These are phyloP conservation scores for Metopia argyrocephala DNA, from an alignment of 2,888 invertebrate genomes.

Conservation along the genomic window DNA sequence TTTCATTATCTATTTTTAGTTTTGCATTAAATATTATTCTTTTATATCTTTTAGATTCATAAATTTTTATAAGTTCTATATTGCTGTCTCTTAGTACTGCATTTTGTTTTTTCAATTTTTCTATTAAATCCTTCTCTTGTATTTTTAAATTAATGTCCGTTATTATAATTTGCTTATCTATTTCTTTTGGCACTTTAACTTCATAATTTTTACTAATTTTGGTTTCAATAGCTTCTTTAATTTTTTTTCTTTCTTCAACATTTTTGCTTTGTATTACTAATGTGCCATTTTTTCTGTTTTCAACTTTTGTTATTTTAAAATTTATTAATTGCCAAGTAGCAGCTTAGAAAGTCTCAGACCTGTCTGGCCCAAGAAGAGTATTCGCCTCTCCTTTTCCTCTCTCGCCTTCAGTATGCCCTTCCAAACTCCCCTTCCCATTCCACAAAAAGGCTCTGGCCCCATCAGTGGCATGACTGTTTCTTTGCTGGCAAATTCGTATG, in stretches of 20 bases:
- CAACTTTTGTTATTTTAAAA: too few relatives aligned
- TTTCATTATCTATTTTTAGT: conserved; percentile 3
- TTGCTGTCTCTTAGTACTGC: neutral
- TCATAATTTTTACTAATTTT: neutral
- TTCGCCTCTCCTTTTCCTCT: too few relatives aligned
- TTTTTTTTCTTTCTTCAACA: neutral
- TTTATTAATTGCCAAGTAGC: too few relatives aligned
- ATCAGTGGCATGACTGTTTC: too few relatives aligned
- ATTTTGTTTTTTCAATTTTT: conserved; percentile 12
- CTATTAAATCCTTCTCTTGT: neutral
- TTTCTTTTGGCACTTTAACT: neutral
- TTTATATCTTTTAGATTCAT: conserved; percentile 1
- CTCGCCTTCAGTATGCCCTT: too few relatives aligned
- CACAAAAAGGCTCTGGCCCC: too few relatives aligned
- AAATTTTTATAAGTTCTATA: neutral
- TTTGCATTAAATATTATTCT: conserved; percentile 2
- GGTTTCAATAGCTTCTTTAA: neutral
- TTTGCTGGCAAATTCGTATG: too few relatives aligned
- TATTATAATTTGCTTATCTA: neutral
- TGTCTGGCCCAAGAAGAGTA: too few relatives aligned
- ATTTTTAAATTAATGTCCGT: conserved; percentile 2
- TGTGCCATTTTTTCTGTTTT: too few relatives aligned
- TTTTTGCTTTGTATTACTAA: too few relatives aligned
- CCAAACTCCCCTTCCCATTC: too few relatives aligned
- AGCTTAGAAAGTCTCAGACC: too few relatives aligned